These are phyloP conservation scores for Lerema accius DNA, from an alignment of 1,140 invertebrate genomes.

Conservation along the genomic window DNA sequence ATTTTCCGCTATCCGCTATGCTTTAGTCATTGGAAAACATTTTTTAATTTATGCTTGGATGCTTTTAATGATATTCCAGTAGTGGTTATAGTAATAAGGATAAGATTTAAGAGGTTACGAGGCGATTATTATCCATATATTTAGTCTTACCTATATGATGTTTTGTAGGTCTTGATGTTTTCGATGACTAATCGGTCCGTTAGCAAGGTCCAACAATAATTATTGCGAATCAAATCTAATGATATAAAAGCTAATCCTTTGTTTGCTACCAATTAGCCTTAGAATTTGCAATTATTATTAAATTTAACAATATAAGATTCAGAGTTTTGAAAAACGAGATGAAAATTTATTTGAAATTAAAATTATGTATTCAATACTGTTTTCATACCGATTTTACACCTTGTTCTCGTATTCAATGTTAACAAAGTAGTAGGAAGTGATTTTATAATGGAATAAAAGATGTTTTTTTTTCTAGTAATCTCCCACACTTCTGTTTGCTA, in stretches of 20 bases:
- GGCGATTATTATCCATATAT: not conserved
- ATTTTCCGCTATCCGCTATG: slow-evolving; percentile 64
- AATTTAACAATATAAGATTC: not conserved
- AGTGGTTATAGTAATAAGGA: slow-evolving; percentile 8
- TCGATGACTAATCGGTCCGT: slow-evolving; percentile 69
- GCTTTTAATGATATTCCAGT: slow-evolving; percentile 12
- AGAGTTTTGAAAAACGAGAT: no score
- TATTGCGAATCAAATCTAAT: slow-evolving; percentile 48
- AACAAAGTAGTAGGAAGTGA: no score
- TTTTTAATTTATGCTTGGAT: slow-evolving; percentile 48
- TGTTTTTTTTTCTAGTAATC: no score
- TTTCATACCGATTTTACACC: no score
- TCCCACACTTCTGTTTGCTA: no score
- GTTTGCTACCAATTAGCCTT: slow-evolving; percentile 33
- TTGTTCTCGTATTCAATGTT: no score
- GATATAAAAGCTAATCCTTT: slow-evolving; percentile 46
- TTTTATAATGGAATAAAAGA: no score
- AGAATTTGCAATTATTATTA: not conserved
- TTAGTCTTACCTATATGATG: slow-evolving; percentile 2
- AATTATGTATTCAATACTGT: no score
- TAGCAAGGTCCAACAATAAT: slow-evolving; percentile 74
- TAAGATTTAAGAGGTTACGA: not conserved
- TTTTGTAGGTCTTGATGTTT: slow-evolving; percentile 45
- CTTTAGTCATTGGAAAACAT: slow-evolving; percentile 51
- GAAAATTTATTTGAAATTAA: no score